Evolutionary conservation across 2,888 invertebrate species (phyloP).

Genomic region (Dynastes hyllus): DNA sequence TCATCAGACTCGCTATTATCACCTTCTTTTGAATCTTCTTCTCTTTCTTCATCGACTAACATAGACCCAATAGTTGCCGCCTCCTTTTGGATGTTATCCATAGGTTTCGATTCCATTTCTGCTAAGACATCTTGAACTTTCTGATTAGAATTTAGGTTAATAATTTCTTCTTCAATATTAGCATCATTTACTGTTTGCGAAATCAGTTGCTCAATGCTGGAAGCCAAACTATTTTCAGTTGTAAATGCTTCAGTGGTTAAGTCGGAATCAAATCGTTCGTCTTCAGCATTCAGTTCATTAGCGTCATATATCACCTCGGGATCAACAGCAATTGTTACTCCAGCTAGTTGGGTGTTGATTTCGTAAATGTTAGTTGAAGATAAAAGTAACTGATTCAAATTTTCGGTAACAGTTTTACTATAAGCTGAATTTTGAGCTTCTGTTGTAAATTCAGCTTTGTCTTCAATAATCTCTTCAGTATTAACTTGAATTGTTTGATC

Average conservation of each 20-base stretch:
- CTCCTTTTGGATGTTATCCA: slow-evolving; percentile 59
- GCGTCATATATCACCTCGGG: slow-evolving; percentile 47
- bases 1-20: slow-evolving; percentile 44
- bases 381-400: slow-evolving; percentile 64
- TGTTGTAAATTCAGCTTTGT: background rate
- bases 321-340: slow-evolving; percentile 24
- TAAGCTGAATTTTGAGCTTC: slow-evolving; percentile 13
- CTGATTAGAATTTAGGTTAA: slow-evolving; percentile 55
- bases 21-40: slow-evolving; percentile 28
- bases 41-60: slow-evolving; percentile 53
- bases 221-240: slow-evolving; percentile 63
- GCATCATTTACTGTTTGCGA: slow-evolving; percentile 63
- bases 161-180: slow-evolving; percentile 57
- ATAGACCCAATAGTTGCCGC: slow-evolving; percentile 60
- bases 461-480: background rate
- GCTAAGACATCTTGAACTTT: slow-evolving; percentile 60
- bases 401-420: slow-evolving; percentile 57
- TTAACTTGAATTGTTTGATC: background rate
- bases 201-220: slow-evolving; percentile 66
- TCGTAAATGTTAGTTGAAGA: slow-evolving; percentile 66
- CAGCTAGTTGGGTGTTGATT: slow-evolving; percentile 65
- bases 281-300: slow-evolving; percentile 40
- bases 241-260: slow-evolving; percentile 53
- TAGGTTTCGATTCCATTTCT: slow-evolving; percentile 58
- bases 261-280: slow-evolving; percentile 21